Conservation (phyloP, 2,113 vertebrate species). For the Ceyx melanurus region DNA sequence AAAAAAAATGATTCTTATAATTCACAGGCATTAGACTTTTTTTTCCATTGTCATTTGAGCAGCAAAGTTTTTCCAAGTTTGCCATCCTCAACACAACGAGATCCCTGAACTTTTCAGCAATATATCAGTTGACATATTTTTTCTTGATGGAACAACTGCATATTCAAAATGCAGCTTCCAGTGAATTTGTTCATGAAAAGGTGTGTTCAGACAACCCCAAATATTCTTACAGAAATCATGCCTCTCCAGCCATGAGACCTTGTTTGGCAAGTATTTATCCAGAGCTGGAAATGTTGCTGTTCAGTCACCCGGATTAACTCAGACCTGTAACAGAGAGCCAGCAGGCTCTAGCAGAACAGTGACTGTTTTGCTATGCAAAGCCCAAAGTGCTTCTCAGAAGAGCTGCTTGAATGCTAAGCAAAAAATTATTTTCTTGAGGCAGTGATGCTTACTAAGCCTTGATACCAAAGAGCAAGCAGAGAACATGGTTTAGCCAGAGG, state of each 20-base stretch:
- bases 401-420: background rate
- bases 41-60: background rate
- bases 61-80: background rate
- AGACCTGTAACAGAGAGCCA: background rate
- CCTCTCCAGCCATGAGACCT: background rate
- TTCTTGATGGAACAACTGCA: background rate
- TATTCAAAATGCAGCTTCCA: background rate
- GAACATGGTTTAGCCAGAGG: background rate
- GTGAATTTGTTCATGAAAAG: background rate
- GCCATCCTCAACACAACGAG: background rate
- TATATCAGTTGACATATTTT: background rate
- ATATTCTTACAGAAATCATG: background rate
- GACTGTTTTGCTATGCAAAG: background rate
- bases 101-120: background rate
- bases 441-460: background rate
- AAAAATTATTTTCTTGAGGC: background rate
- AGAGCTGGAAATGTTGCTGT: background rate
- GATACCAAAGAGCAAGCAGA: background rate
- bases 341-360: background rate
- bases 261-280: background rate
- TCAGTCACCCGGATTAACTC: background rate
- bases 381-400: background rate
- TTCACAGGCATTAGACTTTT: background rate
- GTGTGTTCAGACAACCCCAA: background rate
- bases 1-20: background rate